These are phyloP conservation scores for Falcaria lacertinaria DNA, from an alignment of 2,888 invertebrate species.

Conservation along the genomic window DNA sequence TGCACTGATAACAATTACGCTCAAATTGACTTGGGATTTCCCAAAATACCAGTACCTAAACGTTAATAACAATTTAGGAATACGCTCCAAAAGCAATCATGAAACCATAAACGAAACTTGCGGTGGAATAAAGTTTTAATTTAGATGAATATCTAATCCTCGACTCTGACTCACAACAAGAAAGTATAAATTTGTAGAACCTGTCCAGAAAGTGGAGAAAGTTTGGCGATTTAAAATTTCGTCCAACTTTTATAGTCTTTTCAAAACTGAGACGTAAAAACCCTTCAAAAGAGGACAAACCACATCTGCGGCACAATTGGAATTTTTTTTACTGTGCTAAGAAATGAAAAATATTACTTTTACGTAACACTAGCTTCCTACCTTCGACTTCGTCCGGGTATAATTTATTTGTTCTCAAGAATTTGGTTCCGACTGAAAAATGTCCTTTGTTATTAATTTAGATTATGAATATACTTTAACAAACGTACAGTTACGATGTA, in stretches of 20 bases:
- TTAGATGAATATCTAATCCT: not conserved
- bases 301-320: not conserved
- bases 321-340: not conserved
- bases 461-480: too few species aligned
- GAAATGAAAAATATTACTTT: too few species aligned
- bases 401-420: too few species aligned
- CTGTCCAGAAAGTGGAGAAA: not conserved
- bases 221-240: not conserved
- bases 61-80: too few species aligned
- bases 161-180: not conserved
- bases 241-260: not conserved
- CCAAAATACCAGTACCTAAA: too few species aligned
- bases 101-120: not conserved
- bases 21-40: too few species aligned
- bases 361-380: too few species aligned
- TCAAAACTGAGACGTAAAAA: not conserved
- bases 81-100: not conserved
- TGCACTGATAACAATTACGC: too few species aligned
- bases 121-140: not conserved
- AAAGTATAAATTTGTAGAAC: not conserved
- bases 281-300: not conserved
- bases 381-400: too few species aligned
- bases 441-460: too few species aligned
- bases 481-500: too few species aligned
- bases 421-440: too few species aligned